These are phyloP conservation scores for Nyleta sp. DNA, from an alignment of 2,888 invertebrate genomes.

Conservation along the genomic window DNA sequence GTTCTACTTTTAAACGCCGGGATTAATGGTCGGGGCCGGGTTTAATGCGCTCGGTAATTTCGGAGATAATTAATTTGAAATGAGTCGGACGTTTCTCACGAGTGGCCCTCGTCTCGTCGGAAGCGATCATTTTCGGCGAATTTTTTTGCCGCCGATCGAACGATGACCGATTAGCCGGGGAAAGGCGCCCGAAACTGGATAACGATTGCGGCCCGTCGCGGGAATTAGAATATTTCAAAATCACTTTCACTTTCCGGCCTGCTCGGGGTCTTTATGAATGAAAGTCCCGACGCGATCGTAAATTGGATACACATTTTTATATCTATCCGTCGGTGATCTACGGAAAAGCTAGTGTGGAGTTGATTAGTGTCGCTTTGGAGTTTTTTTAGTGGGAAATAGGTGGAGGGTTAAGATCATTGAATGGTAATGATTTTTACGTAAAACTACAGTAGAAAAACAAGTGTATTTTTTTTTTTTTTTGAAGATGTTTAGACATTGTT, in stretches of 20 bases:
- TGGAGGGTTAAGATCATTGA: too few relatives aligned
- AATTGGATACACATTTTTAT: conserved; percentile 9
- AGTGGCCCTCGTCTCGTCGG: not conserved
- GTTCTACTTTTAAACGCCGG: conserved; percentile 44
- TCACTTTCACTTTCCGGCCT: conserved; percentile 29
- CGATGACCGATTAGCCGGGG: conserved; percentile 6
- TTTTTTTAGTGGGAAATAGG: not conserved
- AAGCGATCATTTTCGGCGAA: not conserved
- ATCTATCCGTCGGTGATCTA: not conserved
- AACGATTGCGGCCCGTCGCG: not conserved
- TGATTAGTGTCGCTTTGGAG: not conserved
- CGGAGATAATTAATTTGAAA: conserved; percentile 34
- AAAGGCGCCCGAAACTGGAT: not conserved
- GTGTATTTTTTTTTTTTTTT: too few relatives aligned
- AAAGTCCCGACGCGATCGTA: conserved; percentile 7
- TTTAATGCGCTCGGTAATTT: conserved; percentile 23
- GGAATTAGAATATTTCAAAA: conserved; percentile 11
- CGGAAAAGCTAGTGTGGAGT: conserved; percentile 7
- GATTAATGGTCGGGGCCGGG: conserved; percentile 32
- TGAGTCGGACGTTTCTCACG: conserved; percentile 19
- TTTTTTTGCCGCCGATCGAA: conserved; percentile 1
- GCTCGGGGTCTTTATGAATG: conserved; percentile 12
- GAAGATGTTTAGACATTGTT: too few relatives aligned
- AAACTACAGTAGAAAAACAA: too few relatives aligned
- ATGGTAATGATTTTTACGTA: too few relatives aligned